A percentile compares a stretch with the other conserved stretches of the same genome.
phyloP scores from a whole-genome alignment of 2,888 invertebrate species.

The Lycaena phlaeas region DNA sequence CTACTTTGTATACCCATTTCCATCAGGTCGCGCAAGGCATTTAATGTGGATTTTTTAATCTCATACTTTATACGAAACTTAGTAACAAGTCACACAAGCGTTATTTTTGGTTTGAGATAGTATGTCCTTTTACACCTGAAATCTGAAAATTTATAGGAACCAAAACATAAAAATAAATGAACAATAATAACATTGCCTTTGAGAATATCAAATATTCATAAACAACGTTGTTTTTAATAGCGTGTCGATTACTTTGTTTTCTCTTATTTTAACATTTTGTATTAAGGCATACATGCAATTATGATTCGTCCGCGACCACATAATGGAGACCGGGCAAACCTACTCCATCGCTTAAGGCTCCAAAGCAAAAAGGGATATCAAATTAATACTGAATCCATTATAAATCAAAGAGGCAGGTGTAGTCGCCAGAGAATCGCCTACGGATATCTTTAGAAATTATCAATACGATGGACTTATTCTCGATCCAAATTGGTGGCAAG shows the following conservation, averaged over 20 bases:
- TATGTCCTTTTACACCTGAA: no score
- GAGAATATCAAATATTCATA: not conserved
- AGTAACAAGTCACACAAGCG: no score
- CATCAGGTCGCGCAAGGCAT: no score
- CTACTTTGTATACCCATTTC: no score
- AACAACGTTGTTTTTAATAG: constrained; percentile 1
- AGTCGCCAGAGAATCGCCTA: constrained; percentile 61
- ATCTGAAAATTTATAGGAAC: no score
- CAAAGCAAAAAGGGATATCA: constrained; percentile 69
- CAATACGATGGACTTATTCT: constrained; percentile 32
- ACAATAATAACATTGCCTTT: no score
- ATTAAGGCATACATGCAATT: constrained; percentile 64
- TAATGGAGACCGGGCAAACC: constrained; percentile 58
- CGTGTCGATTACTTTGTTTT: not conserved
- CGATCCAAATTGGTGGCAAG: constrained; percentile 28
- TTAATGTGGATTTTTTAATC: no score
- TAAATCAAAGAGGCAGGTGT: constrained; percentile 74
- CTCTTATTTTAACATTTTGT: constrained; percentile 46
- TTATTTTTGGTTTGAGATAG: no score
- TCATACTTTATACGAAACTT: no score
- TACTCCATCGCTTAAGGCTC: constrained; percentile 65
- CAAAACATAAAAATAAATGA: no score
- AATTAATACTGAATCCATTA: constrained; percentile 73
- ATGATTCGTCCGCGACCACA: constrained; percentile 62
- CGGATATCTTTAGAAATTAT: constrained; percentile 66